Base-by-base conservation (phyloP, 1,140 invertebrate genomes). In the Lysiphlebus fabarum region DNA sequence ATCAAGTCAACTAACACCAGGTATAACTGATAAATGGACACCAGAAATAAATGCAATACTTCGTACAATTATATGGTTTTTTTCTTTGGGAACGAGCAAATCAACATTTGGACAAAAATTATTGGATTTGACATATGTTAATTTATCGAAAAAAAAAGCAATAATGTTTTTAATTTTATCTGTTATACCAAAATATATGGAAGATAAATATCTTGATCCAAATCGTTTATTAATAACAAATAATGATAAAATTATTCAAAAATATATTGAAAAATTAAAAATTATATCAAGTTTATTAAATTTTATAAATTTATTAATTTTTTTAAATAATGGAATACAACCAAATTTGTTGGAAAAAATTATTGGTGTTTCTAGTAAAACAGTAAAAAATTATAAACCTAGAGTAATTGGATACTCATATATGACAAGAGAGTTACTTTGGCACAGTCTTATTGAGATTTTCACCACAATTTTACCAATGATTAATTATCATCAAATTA, bases 401-500 rank as follows among this genome's bases (percentile, higher is more conserved):
- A 64, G 78, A 45, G 67, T 61, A 9, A 80, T 80, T n/a, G 78
- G 78, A 0, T 80, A 79, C 59, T 77, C 78, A 6, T 80, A 78
- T 50, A 79, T 80, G 77, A 75, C 76, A 2, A 68, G 75, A 41
- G 78, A 80, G 62, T 62, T 80, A n/a, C 59, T 80, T 1, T 80
- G 78, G 78, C 75, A 80, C 49, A 70, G 77, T 8, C 59, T 79
- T 10, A 72, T 77, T 47, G 77, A 79, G 48, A 57, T 80, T 8
- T 70, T 80, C 26, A 70, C 73, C 5, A 64, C 71, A 9, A 68
- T 73, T 14, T 45, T 80, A 49, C 76, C 77, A 0, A 69, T 78
- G 70, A 63, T 80, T 34, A 77, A 80, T 64, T 71, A 76, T 45
- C 67, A 74, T 49, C 68, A 64, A 1, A 10, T 77, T 5, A 26